phyloP scores from a whole-genome alignment of 2,797 vertebrate genomes.

The Lepidocolaptes lacrymiger region DNA sequence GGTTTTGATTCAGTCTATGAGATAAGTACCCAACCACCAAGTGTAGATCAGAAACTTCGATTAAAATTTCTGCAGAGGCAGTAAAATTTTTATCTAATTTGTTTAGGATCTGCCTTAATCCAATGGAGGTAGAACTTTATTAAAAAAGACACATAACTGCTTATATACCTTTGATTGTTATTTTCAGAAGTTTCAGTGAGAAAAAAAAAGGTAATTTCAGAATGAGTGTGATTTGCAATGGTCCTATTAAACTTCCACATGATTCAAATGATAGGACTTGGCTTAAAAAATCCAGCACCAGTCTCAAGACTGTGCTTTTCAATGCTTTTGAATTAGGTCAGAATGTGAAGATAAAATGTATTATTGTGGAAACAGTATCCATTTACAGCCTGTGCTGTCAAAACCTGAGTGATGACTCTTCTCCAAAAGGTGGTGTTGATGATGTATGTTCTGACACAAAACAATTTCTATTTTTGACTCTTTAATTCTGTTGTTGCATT shows the following conservation, averaged over 20 bases:
- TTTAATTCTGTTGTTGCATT: not conserved
- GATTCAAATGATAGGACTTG: not conserved
- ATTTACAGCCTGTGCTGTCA: conserved; percentile 19
- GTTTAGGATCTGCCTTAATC: not conserved
- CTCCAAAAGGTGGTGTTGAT: not conserved
- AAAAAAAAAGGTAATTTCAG: not conserved
- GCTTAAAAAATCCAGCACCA: not conserved
- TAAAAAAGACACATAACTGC: not conserved
- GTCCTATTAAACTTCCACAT: not conserved
- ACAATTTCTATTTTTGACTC: conserved; percentile 31
- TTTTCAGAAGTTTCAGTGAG: not conserved
- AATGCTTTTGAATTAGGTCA: not conserved
- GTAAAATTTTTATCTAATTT: not conserved
- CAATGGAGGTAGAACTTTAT: not conserved
- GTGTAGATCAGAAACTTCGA: not conserved
- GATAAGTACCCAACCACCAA: not conserved
- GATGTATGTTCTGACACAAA: not conserved
- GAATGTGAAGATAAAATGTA: not conserved
- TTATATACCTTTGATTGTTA: not conserved
- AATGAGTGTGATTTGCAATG: not conserved
- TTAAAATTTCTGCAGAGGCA: not conserved
- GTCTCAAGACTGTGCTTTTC: not conserved
- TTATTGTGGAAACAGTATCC: conserved; percentile 2
- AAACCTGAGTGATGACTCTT: conserved; percentile 18
- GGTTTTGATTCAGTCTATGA: not conserved